Base-by-base conservation (phyloP, 2,888 invertebrate genomes). In the Phymatocera aterrima region DNA sequence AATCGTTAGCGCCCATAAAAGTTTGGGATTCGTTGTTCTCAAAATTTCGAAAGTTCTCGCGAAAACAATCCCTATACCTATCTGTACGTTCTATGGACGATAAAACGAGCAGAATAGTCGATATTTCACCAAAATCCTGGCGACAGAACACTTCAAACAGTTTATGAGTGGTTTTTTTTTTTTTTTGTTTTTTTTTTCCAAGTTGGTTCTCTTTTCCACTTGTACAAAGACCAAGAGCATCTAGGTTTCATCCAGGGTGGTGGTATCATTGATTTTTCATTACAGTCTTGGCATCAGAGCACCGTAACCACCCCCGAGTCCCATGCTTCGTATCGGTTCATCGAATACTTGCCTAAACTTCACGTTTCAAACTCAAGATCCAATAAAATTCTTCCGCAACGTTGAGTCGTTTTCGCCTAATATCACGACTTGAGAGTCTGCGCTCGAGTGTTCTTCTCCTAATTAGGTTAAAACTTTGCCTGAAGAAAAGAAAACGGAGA, bases 251-350 rank as follows among this genome's bases (percentile, higher is more conserved):
- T 46, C 24, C 40, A n/a, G 40, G 15, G 21, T 40, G 24, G 21
- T 21, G 40, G 65, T 65, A 40, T 18, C 65, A 68, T 68, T 68
- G 65, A 68, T 68, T 68, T 68, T 68, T 68, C 65, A 68, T 43
- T 43, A 68, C 43, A 40, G 40, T 68, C 37, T 68, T 68, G 40
- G 65, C 65, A 43, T 43, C 40, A 21, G 37, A 68, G 43, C 21
- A 65, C 65, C 40, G 15, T 21, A 65, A 21, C 40, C 65, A 68
- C 43, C 43, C 65, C 24, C 24, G 12, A 65, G 24, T 24, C 15
- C 21, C 24, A 43, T 43, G 43, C 18, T 37, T 24, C 43, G 65
- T 43, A 40, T 64, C 24, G 37, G 24, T 68, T 68, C 68, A 46
- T 68, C 46, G 68, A 68, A 43, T 24, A 43, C 24, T 28, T 24